Evolutionary conservation across 1,140 invertebrate species (phyloP).

Genomic region (Eupristina koningsbergeri): DNA sequence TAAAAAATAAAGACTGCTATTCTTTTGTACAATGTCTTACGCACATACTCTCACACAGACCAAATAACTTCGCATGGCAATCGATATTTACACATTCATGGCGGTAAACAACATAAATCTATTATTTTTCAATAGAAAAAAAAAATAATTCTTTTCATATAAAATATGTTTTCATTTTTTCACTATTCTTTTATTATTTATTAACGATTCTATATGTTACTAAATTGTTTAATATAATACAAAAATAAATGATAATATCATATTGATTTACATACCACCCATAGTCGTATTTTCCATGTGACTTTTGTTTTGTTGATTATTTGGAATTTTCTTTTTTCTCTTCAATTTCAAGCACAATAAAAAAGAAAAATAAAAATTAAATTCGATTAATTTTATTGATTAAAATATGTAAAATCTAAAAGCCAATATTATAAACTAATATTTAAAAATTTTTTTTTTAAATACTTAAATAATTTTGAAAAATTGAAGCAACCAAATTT

Average conservation of each 20-base stretch:
- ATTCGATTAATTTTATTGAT: conserved; percentile 35
- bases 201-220: not conserved
- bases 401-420: not conserved
- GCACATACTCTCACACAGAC: no score
- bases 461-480: no score
- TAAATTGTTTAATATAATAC: not conserved
- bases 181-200: not conserved
- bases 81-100: no score
- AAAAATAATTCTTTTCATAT: no score
- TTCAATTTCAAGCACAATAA: conserved; percentile 35
- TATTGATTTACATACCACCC: conserved; percentile 60
- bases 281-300: conserved; percentile 54
- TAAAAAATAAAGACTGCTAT: no score
- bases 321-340: conserved; percentile 61
- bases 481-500: no score
- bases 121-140: no score
- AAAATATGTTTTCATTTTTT: no score
- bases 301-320: conserved; percentile 58
- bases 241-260: not conserved
- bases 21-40: no score
- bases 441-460: no score
- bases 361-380: conserved; percentile 41
- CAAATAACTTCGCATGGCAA: no score
- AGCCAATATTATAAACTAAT: not conserved
- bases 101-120: no score